These are phyloP conservation scores for Dyspetes luteomarginatus DNA, from an alignment of 2,888 invertebrate genomes.

Conservation along the genomic window DNA sequence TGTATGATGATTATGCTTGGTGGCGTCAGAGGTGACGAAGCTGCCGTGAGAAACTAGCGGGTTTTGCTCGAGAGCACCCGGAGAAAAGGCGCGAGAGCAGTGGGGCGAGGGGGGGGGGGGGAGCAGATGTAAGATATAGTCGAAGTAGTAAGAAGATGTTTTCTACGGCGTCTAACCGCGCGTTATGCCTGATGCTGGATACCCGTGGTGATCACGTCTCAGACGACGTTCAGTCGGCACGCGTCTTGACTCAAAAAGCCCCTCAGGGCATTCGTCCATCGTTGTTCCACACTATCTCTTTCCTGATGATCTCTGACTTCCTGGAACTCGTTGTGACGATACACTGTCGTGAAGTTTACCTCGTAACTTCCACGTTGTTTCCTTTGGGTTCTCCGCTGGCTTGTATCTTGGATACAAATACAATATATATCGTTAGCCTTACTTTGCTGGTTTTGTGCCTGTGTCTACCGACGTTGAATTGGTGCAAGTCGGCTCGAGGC, in stretches of 20 bases:
- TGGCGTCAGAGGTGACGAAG: slow-evolving; percentile 61
- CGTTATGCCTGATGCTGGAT: slow-evolving; percentile 29
- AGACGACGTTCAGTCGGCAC: slow-evolving; percentile 67
- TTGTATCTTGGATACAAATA: background rate
- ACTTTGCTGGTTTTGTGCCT: too few species aligned
- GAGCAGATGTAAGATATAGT: slow-evolving; percentile 13
- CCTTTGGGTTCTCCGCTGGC: background rate
- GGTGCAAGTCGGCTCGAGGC: too few species aligned
- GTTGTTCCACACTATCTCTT: background rate
- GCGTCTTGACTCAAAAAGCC: slow-evolving; percentile 50
- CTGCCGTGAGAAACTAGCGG: slow-evolving; percentile 60
- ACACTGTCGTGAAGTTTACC: background rate
- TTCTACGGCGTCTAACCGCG: slow-evolving; percentile 8
- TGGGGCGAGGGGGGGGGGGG: background rate
- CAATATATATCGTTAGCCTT: too few species aligned
- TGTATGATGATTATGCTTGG: slow-evolving; percentile 20
- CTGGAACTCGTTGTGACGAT: slow-evolving; percentile 21
- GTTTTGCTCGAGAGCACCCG: slow-evolving; percentile 13
- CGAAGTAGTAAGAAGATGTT: slow-evolving; percentile 14
- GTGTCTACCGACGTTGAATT: too few species aligned
- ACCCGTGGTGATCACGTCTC: slow-evolving; percentile 59
- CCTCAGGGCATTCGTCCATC: slow-evolving; percentile 1
- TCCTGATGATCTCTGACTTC: slow-evolving; percentile 22
- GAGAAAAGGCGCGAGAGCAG: background rate
- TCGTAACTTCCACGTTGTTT: background rate